Evolutionary conservation across 2,888 invertebrate genomes (phyloP).

Genomic region (Polymixis flavicincta): DNA sequence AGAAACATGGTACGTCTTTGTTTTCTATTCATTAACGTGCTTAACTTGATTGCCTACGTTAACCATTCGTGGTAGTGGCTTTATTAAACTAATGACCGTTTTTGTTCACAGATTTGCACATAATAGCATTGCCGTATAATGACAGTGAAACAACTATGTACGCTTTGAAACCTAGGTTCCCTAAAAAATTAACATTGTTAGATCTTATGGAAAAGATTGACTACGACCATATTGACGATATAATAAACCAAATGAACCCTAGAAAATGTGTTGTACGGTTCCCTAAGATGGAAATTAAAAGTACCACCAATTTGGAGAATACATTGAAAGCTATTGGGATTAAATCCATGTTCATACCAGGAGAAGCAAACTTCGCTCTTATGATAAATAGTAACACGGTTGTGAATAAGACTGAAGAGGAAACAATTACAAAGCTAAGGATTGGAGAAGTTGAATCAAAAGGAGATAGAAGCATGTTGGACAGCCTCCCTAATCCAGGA

Average conservation of each 20-base stretch:
- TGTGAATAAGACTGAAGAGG: constrained; percentile 73
- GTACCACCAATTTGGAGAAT: constrained; percentile 89
- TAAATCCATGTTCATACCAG: constrained; percentile 91
- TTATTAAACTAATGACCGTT: constrained; percentile 19
- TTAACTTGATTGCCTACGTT: constrained; percentile 24
- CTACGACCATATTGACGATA: constrained; percentile 84
- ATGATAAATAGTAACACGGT: constrained; percentile 83
- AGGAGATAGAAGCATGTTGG: constrained; percentile 72
- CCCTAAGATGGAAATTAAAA: constrained; percentile 94
- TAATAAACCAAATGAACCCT: constrained; percentile 86
- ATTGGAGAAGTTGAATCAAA: constrained; percentile 63
- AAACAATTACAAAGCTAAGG: constrained; percentile 73
- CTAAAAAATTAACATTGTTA: constrained; percentile 82
- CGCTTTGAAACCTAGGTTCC: constrained; percentile 90
- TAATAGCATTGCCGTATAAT: constrained; percentile 93
- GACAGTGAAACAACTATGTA: constrained; percentile 92
- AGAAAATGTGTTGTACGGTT: constrained; percentile 90
- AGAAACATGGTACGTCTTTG: constrained; percentile 75
- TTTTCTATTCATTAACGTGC: constrained; percentile 14
- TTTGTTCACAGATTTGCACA: constrained; percentile 88
- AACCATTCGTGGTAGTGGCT: neutral
- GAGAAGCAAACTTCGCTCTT: constrained; percentile 92
- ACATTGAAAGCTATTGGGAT: constrained; percentile 91
- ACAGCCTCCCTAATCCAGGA: constrained; percentile 89
- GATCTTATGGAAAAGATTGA: constrained; percentile 87